Evolutionary conservation across 2,888 invertebrate genomes (phyloP), one percentile per base, ranked within the genome.

Genomic region (Coecobrya sp.): DNA sequence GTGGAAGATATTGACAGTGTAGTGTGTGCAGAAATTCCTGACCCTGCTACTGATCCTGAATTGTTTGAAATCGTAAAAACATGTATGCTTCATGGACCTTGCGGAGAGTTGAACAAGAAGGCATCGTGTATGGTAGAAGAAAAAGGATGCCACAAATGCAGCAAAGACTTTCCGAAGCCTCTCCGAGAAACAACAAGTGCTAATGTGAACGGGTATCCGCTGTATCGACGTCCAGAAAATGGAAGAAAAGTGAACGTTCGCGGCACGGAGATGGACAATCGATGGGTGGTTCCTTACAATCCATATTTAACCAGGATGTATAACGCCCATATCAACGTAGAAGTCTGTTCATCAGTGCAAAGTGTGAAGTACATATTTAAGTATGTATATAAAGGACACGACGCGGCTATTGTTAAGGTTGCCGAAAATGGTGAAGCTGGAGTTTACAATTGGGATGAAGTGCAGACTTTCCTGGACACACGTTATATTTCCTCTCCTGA

Each of bases 321-420:
- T 94, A 94, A 95, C 86, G 93, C 93, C 19, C 96, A 96, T 92
- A 95, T 96, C 55, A 96, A 96, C 94, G 95, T 96, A 0, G 95
- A 96, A 95, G 93, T 92, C 22, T 94, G 93, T 30, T 86, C 92
- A 5, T 86, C 93, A 10, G 79, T 94, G 0, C 70, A 90, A 62
- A 90, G 92, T 25, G 93, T 95, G 0, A 95, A 95, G 82, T 95
- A 95, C 86, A 59, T 95, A 2, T 95, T 91, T 86, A 95, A 95
- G 70, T 95, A 95, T 82, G 89, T 94, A 1, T 94, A 93, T 84
- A 95, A 94, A 65, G 95, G 95, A 13, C 81, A 89, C 10, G 82
- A 65, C 13, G 36, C 36, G 4, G 65, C 70, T 0, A n/a, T 73
- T 10, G 45, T 87, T 2, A 10, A 79, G 30, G 27, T 87, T 0